Evolutionary conservation across 2,113 vertebrate genomes (phyloP).

Genomic region (Brachyistius frenatus): DNA sequence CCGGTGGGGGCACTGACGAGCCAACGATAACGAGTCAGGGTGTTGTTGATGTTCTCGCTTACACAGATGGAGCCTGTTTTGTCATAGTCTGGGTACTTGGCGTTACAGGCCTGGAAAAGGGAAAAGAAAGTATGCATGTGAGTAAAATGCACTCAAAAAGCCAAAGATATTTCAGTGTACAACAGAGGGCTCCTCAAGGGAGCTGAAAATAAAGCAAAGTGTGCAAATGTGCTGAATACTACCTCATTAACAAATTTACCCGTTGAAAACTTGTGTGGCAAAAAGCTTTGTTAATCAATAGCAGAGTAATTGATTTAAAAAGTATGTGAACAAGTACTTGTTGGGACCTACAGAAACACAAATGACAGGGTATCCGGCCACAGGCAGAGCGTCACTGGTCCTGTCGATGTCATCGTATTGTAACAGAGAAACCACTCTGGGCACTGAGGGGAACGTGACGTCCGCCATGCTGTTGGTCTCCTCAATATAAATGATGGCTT

Average conservation of each 20-base stretch:
- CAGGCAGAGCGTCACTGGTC: slow-evolving; percentile 78
- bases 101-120: slow-evolving; percentile 91
- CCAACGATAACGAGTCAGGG: slow-evolving; percentile 93
- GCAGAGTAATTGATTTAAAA: slow-evolving; percentile 8
- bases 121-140: not conserved
- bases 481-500: slow-evolving; percentile 95
- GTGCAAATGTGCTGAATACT: slow-evolving; percentile 16
- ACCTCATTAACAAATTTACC: slow-evolving; percentile 31
- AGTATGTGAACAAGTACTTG: not conserved
- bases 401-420: slow-evolving; percentile 88
- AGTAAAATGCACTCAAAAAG: not conserved
- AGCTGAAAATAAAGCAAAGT: slow-evolving; percentile 11
- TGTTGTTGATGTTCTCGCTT: slow-evolving; percentile 94
- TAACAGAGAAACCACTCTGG: slow-evolving; percentile 90
- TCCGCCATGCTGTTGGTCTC: slow-evolving; percentile 94
- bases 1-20: slow-evolving; percentile 91
- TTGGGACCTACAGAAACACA: slow-evolving; percentile 91
- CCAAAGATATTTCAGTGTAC: slow-evolving; percentile 9
- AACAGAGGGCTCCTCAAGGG: slow-evolving; percentile 11
- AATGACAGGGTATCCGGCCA: slow-evolving; percentile 93
- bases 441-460: slow-evolving; percentile 94
- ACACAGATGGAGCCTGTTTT: slow-evolving; percentile 93
- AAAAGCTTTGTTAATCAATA: slow-evolving; percentile 22
- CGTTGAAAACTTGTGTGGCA: not conserved
- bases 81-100: slow-evolving; percentile 91